Evolutionary conservation across 2,113 vertebrate species (phyloP).

Genomic region (Raja brachyura): DNA sequence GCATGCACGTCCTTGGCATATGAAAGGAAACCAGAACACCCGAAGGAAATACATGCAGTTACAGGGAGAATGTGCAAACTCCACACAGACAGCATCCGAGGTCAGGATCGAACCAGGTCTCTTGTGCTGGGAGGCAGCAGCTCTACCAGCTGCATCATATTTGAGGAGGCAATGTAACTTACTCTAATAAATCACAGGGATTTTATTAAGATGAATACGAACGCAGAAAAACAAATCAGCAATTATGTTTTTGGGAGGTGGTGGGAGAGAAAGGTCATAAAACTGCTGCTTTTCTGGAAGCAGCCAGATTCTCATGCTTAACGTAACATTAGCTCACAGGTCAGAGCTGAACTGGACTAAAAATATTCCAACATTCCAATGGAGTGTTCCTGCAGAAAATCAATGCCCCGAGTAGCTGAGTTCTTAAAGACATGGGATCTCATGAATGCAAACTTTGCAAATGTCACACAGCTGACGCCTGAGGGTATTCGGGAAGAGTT

Average conservation of each 20-base stretch:
- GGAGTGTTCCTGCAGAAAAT: conserved; percentile 5
- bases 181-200: neutral
- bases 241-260: neutral
- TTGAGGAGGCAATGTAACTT: neutral
- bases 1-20: too few species aligned
- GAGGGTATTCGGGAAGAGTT: conserved; percentile 36
- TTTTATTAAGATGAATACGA: neutral
- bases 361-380: neutral
- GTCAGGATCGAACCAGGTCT: too few species aligned
- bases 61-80: too few species aligned
- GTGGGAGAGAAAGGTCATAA: neutral
- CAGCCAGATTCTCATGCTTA: neutral
- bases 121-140: too few species aligned
- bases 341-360: neutral
- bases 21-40: too few species aligned
- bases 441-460: neutral
- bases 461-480: conserved; percentile 41
- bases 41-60: too few species aligned
- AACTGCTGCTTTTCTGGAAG: neutral
- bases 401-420: neutral
- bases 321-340: neutral
- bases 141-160: neutral
- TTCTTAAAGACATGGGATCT: conserved; percentile 20
- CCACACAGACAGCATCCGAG: too few species aligned
- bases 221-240: neutral